Base-by-base conservation (phyloP, 1,140 invertebrate genomes). In the Trichogramma pretiosum region DNA sequence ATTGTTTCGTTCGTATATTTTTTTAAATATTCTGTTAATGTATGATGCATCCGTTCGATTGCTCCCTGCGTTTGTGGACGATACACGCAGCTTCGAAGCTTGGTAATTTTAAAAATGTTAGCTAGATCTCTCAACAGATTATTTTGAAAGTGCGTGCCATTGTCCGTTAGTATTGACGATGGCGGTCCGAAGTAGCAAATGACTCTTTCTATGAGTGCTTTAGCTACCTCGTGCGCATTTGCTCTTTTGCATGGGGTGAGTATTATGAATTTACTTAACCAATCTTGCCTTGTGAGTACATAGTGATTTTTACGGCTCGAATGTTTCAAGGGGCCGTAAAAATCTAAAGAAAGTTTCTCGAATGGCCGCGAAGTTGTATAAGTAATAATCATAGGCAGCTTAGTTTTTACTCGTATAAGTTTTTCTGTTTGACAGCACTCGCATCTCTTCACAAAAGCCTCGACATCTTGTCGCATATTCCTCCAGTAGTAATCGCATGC, bases 351-450 rank as follows among this genome's bases (percentile, higher is more conserved):
- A 7, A 47, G 21, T 26, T 47, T 39, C 8, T 38, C 36, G n/a
- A 47, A 47, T 1, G 45, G 26, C 2, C 14, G 9, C 3, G 28
- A 13, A 0, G 36, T 35, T 18, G 36, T 39, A 8, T 47, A 35
- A 1, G 45, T 40, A 0, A 47, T n/a, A n/a, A 17, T 33, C 45
- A 47, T 47, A 10, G 45, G 26, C 16, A 39, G n/a, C 22, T 26
- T 19, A 3, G 37, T 47, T 21, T 19, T 47, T 2, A 39, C 16
- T 32, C 37, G 2, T 8, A 24, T 23, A 7, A 47, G 16, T 47
- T 39, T 47, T 5, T n/a, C 5, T 19, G 16, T 9, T 33, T 46
- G 36, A 13, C 45, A 46, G 4, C 19, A 14, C 3, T 38, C 5
- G 18, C 45, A 46, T 5, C 24, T 28, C 11, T 28, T 28, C 5